A percentile compares a stretch with the other conserved stretches of the same genome.
phyloP scores from a whole-genome alignment of 2,797 vertebrate species.

The Agapornis canus region DNA sequence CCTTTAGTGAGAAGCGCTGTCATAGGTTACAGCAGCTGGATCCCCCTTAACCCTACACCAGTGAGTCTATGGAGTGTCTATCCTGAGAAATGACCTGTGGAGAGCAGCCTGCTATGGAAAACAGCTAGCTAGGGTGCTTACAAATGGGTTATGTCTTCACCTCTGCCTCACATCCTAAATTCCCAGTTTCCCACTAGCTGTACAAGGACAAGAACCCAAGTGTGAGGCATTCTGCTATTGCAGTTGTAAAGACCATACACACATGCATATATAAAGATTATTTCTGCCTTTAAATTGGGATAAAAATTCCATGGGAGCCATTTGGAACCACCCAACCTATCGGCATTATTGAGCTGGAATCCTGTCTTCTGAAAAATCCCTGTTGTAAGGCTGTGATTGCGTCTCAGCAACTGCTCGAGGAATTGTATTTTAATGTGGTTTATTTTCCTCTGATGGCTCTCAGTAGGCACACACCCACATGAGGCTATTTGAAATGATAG shows the following conservation, averaged over 20 bases:
- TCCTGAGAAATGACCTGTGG: neutral
- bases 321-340: conserved; percentile 23
- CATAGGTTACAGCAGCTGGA: fast-evolving
- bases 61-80: neutral
- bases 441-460: conserved; percentile 29
- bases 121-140: neutral
- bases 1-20: neutral
- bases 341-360: conserved; percentile 30
- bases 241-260: neutral
- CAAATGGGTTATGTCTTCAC: neutral
- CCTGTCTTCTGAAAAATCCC: conserved; percentile 44
- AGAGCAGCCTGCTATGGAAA: neutral
- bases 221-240: neutral
- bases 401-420: neutral
- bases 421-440: conserved; percentile 56
- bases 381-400: conserved; percentile 27
- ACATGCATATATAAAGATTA: neutral
- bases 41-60: neutral
- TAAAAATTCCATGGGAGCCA: conserved; percentile 13
- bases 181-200: neutral
- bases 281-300: neutral
- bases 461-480: conserved; percentile 24
- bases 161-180: neutral
- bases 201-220: neutral
- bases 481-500: conserved; percentile 48